phyloP scores from a whole-genome alignment of 2,113 vertebrate species.

The Cyprinodon variegatus region DNA sequence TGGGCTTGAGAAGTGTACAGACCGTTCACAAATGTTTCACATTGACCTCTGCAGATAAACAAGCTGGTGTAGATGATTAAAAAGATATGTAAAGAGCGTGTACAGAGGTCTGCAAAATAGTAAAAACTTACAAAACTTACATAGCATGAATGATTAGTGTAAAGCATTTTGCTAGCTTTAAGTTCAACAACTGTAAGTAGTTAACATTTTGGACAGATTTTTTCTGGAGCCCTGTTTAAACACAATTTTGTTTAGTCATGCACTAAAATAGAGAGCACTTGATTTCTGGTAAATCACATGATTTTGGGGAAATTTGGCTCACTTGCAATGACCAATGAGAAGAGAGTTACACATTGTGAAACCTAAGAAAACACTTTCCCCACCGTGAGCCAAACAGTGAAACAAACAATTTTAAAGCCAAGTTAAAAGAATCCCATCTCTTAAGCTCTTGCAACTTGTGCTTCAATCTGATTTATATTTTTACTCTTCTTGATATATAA shows the following conservation, averaged over 20 bases:
- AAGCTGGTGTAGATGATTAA: neutral
- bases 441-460: neutral
- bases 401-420: neutral
- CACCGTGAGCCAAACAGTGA: slow-evolving; percentile 18
- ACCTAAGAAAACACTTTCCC: slow-evolving; percentile 32
- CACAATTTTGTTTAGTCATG: neutral
- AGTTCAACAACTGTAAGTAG: neutral
- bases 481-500: neutral
- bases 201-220: neutral
- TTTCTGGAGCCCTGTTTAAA: neutral
- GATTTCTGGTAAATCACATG: slow-evolving; percentile 77
- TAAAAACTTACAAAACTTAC: neutral
- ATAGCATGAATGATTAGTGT: neutral
- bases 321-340: slow-evolving; percentile 34
- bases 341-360: slow-evolving; percentile 51
- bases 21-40: neutral
- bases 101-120: neutral
- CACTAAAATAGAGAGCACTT: neutral
- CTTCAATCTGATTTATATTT: neutral
- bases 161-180: neutral
- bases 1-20: neutral
- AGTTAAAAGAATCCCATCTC: neutral
- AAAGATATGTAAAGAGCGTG: neutral
- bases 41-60: neutral
- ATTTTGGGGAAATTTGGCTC: slow-evolving; percentile 52